These are phyloP conservation scores for Scaptodrosophila lebanonensis DNA, from an alignment of 1,140 invertebrate genomes.

Conservation along the genomic window DNA sequence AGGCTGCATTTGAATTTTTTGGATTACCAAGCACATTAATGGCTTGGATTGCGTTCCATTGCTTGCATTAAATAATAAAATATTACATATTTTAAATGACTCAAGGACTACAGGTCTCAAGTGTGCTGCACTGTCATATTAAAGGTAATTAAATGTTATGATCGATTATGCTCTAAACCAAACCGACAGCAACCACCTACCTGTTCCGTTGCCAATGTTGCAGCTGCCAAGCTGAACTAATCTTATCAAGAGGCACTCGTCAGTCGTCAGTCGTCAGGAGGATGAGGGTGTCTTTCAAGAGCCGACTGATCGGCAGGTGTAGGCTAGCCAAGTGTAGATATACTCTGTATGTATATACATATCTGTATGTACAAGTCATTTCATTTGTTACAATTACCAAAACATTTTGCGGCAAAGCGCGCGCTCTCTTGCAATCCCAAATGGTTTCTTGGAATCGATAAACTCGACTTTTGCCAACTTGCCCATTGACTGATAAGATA, in stretches of 20 bases:
- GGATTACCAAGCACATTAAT: too few relatives aligned
- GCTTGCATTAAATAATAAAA: not conserved
- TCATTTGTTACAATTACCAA: slow-evolving; percentile 68
- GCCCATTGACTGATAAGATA: slow-evolving; percentile 55
- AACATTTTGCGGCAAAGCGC: slow-evolving; percentile 48
- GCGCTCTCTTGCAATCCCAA: slow-evolving; percentile 8
- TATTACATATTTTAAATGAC: not conserved
- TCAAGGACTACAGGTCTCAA: too few relatives aligned
- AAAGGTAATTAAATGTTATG: slow-evolving; percentile 50
- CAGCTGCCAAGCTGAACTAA: slow-evolving; percentile 53
- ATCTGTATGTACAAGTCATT: too few relatives aligned
- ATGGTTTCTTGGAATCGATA: slow-evolving; percentile 15
- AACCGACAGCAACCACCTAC: slow-evolving; percentile 34
- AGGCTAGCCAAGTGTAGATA: slow-evolving; percentile 17
- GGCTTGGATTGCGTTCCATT: too few relatives aligned
- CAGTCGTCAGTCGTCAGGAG: slow-evolving; percentile 21
- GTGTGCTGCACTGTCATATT: slow-evolving; percentile 27
- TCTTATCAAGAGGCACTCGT: slow-evolving; percentile 58
- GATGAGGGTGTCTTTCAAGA: not conserved
- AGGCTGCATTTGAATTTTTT: too few relatives aligned
- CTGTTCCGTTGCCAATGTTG: slow-evolving; percentile 27
- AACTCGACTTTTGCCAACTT: slow-evolving; percentile 41
- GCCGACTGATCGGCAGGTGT: slow-evolving; percentile 46
- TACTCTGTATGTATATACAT: too few relatives aligned
- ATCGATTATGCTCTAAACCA: slow-evolving; percentile 35